These are phyloP conservation scores for Lepeophtheirus nordmannii DNA, from an alignment of 2,888 invertebrate species.

Conservation along the genomic window DNA sequence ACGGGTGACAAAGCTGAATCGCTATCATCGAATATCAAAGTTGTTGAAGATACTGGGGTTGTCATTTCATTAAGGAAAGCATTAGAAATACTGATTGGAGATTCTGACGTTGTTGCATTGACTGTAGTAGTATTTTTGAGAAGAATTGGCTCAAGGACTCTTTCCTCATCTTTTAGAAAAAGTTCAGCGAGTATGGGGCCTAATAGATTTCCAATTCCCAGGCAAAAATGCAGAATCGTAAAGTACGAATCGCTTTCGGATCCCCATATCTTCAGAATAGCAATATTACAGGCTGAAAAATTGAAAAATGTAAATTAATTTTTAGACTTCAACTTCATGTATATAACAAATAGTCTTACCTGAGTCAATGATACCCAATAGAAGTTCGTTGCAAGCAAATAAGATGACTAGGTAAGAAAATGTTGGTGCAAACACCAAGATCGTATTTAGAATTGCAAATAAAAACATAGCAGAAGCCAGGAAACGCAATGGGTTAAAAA, in stretches of 20 bases:
- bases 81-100: not conserved
- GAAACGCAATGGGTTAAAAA: not conserved
- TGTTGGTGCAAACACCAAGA: not conserved
- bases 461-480: not conserved
- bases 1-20: not conserved
- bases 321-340: not conserved
- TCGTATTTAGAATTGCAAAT: not conserved
- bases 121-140: not conserved
- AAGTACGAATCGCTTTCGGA: not conserved
- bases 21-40: not conserved
- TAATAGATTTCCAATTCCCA: not conserved
- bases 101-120: not conserved
- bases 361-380: not conserved
- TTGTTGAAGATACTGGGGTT: not conserved
- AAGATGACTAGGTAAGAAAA: not conserved
- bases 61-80: not conserved
- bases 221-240: not conserved
- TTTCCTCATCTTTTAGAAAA: not conserved
- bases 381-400: not conserved
- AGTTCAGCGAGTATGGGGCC: not conserved
- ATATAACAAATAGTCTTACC: not conserved
- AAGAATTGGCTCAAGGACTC: too few species aligned
- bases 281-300: not conserved
- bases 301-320: not conserved
- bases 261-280: not conserved